phyloP scores from a whole-genome alignment of 2,888 invertebrate genomes.

The Malachius bipustulatus region DNA sequence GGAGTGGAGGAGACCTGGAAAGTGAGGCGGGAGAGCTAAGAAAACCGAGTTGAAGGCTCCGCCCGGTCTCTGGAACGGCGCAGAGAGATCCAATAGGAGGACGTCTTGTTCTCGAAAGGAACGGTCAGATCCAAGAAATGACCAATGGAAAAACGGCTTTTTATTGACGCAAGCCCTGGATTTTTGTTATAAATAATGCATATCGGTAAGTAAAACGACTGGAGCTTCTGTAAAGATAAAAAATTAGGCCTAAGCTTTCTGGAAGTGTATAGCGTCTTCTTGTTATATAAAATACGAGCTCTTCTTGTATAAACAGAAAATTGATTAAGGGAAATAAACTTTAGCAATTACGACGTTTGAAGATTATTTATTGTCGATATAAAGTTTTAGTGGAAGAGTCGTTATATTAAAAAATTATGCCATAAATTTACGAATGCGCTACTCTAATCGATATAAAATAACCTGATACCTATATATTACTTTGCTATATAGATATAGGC shows the following conservation, averaged over 20 bases:
- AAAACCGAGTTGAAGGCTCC: constrained; percentile 31
- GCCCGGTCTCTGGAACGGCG: constrained; percentile 30
- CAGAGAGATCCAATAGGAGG: constrained; percentile 30
- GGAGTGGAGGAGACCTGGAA: constrained; percentile 31
- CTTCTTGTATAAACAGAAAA: too few relatives aligned
- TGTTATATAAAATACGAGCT: not conserved
- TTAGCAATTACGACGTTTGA: too few relatives aligned
- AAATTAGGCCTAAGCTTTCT: constrained; percentile 1
- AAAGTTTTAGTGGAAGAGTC: too few relatives aligned
- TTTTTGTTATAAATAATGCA: constrained; percentile 39
- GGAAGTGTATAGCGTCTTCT: not conserved
- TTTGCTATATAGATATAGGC: too few relatives aligned
- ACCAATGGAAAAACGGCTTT: constrained; percentile 32
- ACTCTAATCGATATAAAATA: too few relatives aligned
- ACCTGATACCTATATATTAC: too few relatives aligned
- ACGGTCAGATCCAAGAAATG: constrained; percentile 33
- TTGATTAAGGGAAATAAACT: too few relatives aligned
- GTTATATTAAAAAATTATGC: too few relatives aligned
- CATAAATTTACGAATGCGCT: too few relatives aligned
- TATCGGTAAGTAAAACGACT: constrained; percentile 20
- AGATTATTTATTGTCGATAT: too few relatives aligned
- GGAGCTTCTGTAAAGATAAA: not conserved
- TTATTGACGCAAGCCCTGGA: constrained; percentile 32
- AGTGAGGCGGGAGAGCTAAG: constrained; percentile 37
- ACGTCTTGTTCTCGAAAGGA: constrained; percentile 29